A percentile compares a stretch with the other conserved stretches of the same genome.
These are phyloP conservation scores for Graptemys geographica DNA, from an alignment of 2,797 vertebrate genomes.

Conservation along the genomic window DNA sequence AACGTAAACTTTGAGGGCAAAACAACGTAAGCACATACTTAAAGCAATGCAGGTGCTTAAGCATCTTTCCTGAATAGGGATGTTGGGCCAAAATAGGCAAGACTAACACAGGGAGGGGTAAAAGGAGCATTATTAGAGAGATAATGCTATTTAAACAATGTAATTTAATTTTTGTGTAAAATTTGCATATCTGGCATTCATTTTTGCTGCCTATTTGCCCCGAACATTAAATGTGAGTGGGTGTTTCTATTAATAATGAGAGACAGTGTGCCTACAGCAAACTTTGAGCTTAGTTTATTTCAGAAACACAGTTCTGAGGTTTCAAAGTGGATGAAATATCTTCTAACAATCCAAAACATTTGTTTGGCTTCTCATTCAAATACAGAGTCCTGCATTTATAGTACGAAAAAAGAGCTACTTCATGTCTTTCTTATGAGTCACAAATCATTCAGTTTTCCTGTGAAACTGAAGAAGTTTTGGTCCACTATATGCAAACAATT, in stretches of 20 bases:
- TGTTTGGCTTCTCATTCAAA: slow-evolving; percentile 57
- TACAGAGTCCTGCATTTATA: slow-evolving; percentile 38
- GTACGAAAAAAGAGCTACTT: slow-evolving; percentile 27
- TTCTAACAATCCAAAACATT: slow-evolving; percentile 44
- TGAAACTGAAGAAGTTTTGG: slow-evolving; percentile 51
- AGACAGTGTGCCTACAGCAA: slow-evolving; percentile 34
- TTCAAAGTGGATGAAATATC: slow-evolving; percentile 58
- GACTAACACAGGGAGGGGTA: slow-evolving; percentile 55
- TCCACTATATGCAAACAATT: slow-evolving; percentile 6
- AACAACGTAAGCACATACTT: slow-evolving; percentile 58
- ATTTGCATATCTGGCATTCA: slow-evolving; percentile 79
- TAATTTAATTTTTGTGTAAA: slow-evolving; percentile 67
- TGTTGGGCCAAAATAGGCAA: slow-evolving; percentile 47
- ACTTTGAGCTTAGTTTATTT: slow-evolving; percentile 42
- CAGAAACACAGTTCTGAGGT: slow-evolving; percentile 52
- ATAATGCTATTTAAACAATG: slow-evolving; percentile 65
- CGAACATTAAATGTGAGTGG: slow-evolving; percentile 47
- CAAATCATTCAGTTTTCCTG: slow-evolving; percentile 45
- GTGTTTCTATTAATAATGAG: slow-evolving; percentile 64
- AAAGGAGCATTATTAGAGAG: slow-evolving; percentile 63
- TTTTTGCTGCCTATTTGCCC: slow-evolving; percentile 69
- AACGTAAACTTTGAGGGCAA: slow-evolving; percentile 32
- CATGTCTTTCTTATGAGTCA: slow-evolving; percentile 53
- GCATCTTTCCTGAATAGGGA: slow-evolving; percentile 10
- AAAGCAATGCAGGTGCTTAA: slow-evolving; percentile 49